Percentiles rank a stretch among this genome's conserved stretches.
Evolutionary conservation across 2,797 vertebrate genomes (phyloP).

Genomic region (Platalea minor): DNA sequence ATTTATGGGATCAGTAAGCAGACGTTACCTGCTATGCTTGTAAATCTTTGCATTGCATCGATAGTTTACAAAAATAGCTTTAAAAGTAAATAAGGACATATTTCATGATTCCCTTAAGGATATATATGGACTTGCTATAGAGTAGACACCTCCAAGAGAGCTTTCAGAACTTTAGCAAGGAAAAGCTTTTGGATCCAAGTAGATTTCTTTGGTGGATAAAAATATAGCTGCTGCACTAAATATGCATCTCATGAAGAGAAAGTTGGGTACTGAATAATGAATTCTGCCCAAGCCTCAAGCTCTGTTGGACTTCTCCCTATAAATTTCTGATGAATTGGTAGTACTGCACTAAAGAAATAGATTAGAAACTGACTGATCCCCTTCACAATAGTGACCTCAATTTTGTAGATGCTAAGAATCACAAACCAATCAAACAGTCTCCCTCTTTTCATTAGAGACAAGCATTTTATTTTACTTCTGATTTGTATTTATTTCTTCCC

Average conservation of each 20-base stretch:
- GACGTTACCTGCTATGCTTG: neutral
- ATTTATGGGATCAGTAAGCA: neutral
- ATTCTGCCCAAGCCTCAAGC: constrained; percentile 20
- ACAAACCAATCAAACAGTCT: constrained; percentile 26
- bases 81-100: neutral
- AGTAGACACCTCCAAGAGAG: neutral
- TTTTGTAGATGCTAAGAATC: constrained; percentile 54
- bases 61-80: neutral
- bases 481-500: constrained; percentile 46
- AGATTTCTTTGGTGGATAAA: neutral
- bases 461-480: constrained; percentile 56
- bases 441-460: constrained; percentile 35
- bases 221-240: neutral
- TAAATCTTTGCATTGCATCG: neutral
- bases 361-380: constrained; percentile 46
- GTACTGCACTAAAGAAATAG: constrained; percentile 37
- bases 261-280: constrained; percentile 45
- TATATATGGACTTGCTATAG: neutral
- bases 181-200: neutral
- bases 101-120: neutral
- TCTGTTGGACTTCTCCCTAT: constrained; percentile 16
- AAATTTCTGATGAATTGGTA: constrained; percentile 47
- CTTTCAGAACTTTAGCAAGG: neutral
- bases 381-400: constrained; percentile 48
- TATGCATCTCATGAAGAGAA: constrained; percentile 23